Base-by-base conservation (phyloP, 2,797 vertebrate species). In the Tinamus major region DNA sequence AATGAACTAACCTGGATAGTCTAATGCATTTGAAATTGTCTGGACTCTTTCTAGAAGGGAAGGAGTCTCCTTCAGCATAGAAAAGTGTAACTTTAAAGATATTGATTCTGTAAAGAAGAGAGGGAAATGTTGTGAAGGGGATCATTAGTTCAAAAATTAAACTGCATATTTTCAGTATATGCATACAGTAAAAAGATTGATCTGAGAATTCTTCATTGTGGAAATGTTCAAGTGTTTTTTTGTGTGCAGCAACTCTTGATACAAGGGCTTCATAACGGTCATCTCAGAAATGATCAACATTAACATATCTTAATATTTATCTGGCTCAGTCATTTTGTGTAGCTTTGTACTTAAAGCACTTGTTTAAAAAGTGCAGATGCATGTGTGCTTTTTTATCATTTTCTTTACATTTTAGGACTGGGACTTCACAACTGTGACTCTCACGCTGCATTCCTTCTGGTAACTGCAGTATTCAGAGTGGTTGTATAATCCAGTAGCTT, bases 401-500 rank as follows among this genome's bases (percentile, higher is more conserved):
- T 93, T 78, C n/a, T 55, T 81, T 74, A n/a, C 9, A 13, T 83
- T 89, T 81, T 48, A 64, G 48, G 87, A 4, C 17, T 35, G 9
- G n/a, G 35, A 20, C 49, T 84, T 42, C 42, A 65, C 24, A 87
- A 14, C 19, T 83, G 85, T 27, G 9, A 79, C 48, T 27, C 48
- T 72, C 59, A 79, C 68, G 58, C 31, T 41, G 10, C 63, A 53
- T 80, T 95, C 61, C 63, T 41, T 84, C 14, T 39, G 64, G 41
- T 41, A 69, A 21, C 80, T 84, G n/a, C 44, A 49, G 6, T 90
- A 24, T 61, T 92, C 58, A 18, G 51, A n/a, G 4, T 82, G 26
- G 35, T 59, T 93, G 56, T 76, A 68, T 48, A 95, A 69, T 95
- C 71, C 46, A 75, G 77, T 42, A 74, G 18, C 72, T 81, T 96